Evolutionary conservation across 2,888 invertebrate species (phyloP).

Genomic region (Eledone cirrhosa): DNA sequence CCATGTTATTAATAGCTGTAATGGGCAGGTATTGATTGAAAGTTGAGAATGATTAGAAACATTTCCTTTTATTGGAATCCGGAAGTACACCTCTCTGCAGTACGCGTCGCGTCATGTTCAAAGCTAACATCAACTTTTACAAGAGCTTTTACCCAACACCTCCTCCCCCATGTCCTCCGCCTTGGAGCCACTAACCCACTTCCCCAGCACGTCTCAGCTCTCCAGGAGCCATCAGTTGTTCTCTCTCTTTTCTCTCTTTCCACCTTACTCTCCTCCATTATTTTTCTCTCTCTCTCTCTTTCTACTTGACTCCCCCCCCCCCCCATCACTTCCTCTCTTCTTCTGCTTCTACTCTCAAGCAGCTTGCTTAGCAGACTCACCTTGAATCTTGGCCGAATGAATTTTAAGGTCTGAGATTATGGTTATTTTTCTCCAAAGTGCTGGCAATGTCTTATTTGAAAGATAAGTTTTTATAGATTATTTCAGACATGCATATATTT

Average conservation of each 20-base stretch:
- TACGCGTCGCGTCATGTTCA: no score
- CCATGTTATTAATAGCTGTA: neutral
- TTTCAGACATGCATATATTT: no score
- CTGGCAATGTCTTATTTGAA: no score
- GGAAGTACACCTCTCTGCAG: neutral
- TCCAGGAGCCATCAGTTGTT: neutral
- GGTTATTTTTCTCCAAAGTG: no score
- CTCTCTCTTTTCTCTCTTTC: neutral
- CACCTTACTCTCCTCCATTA: neutral
- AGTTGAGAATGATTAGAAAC: slow-evolving; percentile 4
- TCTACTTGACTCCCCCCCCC: neutral
- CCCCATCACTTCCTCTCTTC: neutral
- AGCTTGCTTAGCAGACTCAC: no score
- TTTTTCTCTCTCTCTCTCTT: no score
- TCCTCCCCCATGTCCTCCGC: neutral
- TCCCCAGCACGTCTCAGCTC: neutral
- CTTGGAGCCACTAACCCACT: neutral
- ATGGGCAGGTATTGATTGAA: slow-evolving; percentile 1
- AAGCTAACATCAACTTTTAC: no score
- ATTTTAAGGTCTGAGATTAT: no score
- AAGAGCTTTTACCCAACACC: no score
- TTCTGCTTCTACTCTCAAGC: no score
- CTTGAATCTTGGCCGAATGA: no score
- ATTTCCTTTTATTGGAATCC: slow-evolving; percentile 5
- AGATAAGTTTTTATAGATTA: no score